Evolutionary conservation across 1,140 invertebrate species (phyloP), one percentile per base, ranked within the genome.

Genomic region (Heliconius himera): DNA sequence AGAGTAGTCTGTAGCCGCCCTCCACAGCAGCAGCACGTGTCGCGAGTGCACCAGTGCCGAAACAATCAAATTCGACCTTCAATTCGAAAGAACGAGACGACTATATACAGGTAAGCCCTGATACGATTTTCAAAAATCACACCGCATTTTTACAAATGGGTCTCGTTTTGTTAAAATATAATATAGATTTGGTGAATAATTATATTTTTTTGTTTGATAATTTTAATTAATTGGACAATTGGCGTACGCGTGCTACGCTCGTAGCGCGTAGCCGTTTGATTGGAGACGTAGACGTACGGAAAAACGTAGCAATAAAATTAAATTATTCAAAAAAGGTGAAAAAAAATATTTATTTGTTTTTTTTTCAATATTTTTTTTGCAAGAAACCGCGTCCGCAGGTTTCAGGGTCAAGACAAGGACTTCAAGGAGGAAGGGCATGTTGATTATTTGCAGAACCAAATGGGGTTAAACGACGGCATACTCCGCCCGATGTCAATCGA

Each of bases 81-180:
- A 93, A 88, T 89, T 88, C 88, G 90, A 87, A 87, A 86, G 91
- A 94, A 92, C 90, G 90, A 94, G 91, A 94, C 91, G 83, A 90
- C 90, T 89, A 92, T 93, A 93, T 88, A 89, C 83, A 91, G 91
- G 91, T 93, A 85, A 85, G 91, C 87, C 82, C 83, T 26, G 84
- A 87, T 85, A 86, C 70, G 83, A 83, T 83, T 82, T 88, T 82
- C n/a, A 29, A 66, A 66, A 66, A 66, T 66, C 26, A 29, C 26
- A 66, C 60, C 22, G 26, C 26, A 29, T 8, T 66, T 29, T 66
- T 66, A 66, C 11, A 29, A 29, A 66, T 56, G n/a, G n/a, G 54
- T 56, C 54, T n/a, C 54, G 54, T 56, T 56, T 56, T 22, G 2
- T 66, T 66, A 66, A 18, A 51, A 29, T 26, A 66, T 13, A 13